Percentiles rank a stretch among this genome's conserved stretches.
Conservation (phyloP, 1,140 invertebrate genomes). For the Plectrocnemia conspersa region DNA sequence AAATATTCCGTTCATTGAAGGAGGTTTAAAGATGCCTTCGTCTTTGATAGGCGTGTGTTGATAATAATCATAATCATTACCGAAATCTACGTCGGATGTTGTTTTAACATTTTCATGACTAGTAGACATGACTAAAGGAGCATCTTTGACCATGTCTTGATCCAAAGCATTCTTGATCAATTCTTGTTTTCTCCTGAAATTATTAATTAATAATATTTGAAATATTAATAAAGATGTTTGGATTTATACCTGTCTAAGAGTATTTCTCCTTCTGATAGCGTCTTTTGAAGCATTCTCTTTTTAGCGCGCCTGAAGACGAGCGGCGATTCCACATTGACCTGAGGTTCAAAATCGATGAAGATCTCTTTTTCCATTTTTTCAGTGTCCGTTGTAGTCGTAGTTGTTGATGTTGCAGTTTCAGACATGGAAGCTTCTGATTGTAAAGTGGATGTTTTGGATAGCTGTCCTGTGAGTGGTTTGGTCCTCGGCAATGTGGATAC, state of each 20-base stretch:
- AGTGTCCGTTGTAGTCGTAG: slow-evolving; percentile 50
- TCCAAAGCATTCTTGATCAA: slow-evolving; percentile 38
- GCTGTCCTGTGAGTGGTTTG: slow-evolving; percentile 39
- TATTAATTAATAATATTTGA: background rate
- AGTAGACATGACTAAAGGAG: slow-evolving; percentile 50
- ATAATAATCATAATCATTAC: slow-evolving; percentile 47
- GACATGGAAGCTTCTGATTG: slow-evolving; percentile 50
- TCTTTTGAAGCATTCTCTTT: slow-evolving; percentile 67
- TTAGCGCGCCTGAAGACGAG: slow-evolving; percentile 49
- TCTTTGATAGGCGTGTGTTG: slow-evolving; percentile 56
- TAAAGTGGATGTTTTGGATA: slow-evolving; percentile 51
- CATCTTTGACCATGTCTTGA: slow-evolving; percentile 46
- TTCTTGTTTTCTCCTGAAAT: slow-evolving; percentile 47
- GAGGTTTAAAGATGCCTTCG: slow-evolving; percentile 54
- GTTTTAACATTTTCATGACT: slow-evolving; percentile 56
- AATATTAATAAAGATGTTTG: background rate
- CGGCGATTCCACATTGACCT: slow-evolving; percentile 58
- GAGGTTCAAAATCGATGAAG: slow-evolving; percentile 80
- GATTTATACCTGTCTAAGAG: slow-evolving; percentile 55
- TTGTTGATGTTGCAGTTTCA: slow-evolving; percentile 46
- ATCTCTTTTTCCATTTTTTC: slow-evolving; percentile 72
- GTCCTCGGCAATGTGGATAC: background rate
- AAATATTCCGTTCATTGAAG: slow-evolving; percentile 45
- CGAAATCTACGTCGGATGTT: slow-evolving; percentile 43
- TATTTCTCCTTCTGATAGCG: slow-evolving; percentile 76